A percentile compares a stretch with the other conserved stretches of the same genome.
These are phyloP conservation scores for Tor tambroides DNA, from an alignment of 2,113 vertebrate species.

Conservation along the genomic window DNA sequence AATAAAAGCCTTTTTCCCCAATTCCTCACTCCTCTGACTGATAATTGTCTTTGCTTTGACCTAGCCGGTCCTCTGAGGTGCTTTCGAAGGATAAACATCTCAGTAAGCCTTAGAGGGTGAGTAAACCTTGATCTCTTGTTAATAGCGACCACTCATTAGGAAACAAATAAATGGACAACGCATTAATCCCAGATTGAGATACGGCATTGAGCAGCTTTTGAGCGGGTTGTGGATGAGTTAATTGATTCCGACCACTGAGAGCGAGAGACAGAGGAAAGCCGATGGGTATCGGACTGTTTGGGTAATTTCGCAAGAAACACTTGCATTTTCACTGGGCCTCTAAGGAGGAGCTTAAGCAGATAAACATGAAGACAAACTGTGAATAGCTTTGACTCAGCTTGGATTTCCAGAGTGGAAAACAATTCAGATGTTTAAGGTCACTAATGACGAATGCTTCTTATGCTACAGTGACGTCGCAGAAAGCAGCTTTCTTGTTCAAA, in stretches of 20 bases:
- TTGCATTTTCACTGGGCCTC: constrained; percentile 26
- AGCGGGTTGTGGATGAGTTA: constrained; percentile 40
- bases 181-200: constrained; percentile 64
- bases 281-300: constrained; percentile 27
- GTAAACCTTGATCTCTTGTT: constrained; percentile 54
- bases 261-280: constrained; percentile 29
- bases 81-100: constrained; percentile 47
- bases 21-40: not conserved
- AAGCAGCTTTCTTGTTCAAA: not conserved
- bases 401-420: constrained; percentile 15
- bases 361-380: constrained; percentile 2
- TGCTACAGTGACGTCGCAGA: not conserved
- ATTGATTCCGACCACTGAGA: constrained; percentile 35
- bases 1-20: not conserved
- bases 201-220: constrained; percentile 14
- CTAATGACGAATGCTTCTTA: not conserved
- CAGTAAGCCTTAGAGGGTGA: constrained; percentile 52
- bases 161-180: constrained; percentile 63
- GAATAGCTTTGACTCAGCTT: not conserved
- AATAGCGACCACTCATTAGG: constrained; percentile 60
- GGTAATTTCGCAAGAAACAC: not conserved
- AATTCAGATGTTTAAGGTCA: constrained; percentile 1
- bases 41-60: constrained; percentile 46
- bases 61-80: constrained; percentile 16
- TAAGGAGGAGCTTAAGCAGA: constrained; percentile 18